These are phyloP conservation scores for Guaruba guarouba DNA, from an alignment of 2,113 vertebrate genomes.

Conservation along the genomic window DNA sequence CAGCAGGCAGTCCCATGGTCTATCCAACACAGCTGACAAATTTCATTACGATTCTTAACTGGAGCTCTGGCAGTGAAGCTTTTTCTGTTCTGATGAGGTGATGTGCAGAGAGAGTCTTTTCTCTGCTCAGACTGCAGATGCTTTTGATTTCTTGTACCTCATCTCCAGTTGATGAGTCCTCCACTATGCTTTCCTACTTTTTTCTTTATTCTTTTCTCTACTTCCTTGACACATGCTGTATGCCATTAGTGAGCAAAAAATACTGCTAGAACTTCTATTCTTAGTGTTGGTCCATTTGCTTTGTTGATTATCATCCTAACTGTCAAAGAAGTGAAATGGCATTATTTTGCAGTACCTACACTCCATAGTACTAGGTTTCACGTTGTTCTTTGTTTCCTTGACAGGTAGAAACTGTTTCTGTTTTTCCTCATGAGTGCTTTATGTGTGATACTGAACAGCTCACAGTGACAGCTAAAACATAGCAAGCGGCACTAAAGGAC, in stretches of 20 bases:
- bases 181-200: neutral
- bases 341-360: neutral
- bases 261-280: constrained; percentile 2
- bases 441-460: neutral
- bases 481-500: neutral
- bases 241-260: constrained; percentile 15
- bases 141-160: constrained; percentile 24
- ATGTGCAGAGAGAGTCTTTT: neutral
- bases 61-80: neutral
- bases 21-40: neutral
- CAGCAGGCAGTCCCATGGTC: neutral
- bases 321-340: constrained; percentile 46
- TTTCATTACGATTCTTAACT: neutral
- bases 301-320: constrained; percentile 50
- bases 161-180: neutral
- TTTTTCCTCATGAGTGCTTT: constrained; percentile 45
- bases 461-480: neutral
- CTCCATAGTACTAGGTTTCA: neutral
- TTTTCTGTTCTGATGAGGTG: neutral
- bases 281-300: constrained; percentile 45
- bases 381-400: constrained; percentile 36
- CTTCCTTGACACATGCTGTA: neutral
- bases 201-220: neutral
- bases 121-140: neutral
- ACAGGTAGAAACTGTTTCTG: constrained; percentile 52